Base-by-base conservation (phyloP, 1,140 invertebrate genomes). In the Mya arenaria region DNA sequence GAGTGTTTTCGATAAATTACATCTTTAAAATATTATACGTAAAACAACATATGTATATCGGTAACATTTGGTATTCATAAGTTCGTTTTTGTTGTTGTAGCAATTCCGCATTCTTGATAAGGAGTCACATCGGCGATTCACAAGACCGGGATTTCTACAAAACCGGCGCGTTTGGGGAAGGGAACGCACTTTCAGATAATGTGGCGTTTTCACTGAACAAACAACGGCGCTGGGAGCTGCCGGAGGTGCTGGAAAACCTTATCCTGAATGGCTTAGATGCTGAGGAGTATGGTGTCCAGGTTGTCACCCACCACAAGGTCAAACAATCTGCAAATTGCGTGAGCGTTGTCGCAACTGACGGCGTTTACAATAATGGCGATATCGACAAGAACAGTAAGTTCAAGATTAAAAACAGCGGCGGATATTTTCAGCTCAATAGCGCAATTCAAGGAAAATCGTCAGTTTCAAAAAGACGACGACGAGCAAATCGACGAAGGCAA, bases 181-280 rank as follows among this genome's bases (percentile, higher is more conserved):
- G 41, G 4, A 34, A 52, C 5, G 6, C 13, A 30, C 65, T 65
- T 39, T 10, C 44, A n/a, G 68, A 82, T 34, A 25, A 44, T 19
- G 60, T 82, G 2, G 60, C 28, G 39, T 82, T 72, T 25, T 82
- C 79, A 2, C 55, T 82, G 39, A 82, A 82, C 48, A 82, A 82
- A 32, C 62, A 82, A 41, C 13, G 41, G n/a, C 32, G 79, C 65
- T 82, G 79, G 79, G 44, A 63, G 4, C 68, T 82, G 1, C 79
- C 79, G 1, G 32, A 25, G 13, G 25, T 73, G 15, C 19, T 82
- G 3, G 36, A 74, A 23, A 41, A 82, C 4, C 41, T 52, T 1
- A 82, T 82, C 39, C 13, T 55, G 4, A 0, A 19, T 28, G 32
- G 25, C 8, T 30, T 62, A 15, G 15, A 44, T 36, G 52, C 56